Evolutionary conservation across 2,888 invertebrate genomes (phyloP).

Genomic region (Clistopyga incitator): DNA sequence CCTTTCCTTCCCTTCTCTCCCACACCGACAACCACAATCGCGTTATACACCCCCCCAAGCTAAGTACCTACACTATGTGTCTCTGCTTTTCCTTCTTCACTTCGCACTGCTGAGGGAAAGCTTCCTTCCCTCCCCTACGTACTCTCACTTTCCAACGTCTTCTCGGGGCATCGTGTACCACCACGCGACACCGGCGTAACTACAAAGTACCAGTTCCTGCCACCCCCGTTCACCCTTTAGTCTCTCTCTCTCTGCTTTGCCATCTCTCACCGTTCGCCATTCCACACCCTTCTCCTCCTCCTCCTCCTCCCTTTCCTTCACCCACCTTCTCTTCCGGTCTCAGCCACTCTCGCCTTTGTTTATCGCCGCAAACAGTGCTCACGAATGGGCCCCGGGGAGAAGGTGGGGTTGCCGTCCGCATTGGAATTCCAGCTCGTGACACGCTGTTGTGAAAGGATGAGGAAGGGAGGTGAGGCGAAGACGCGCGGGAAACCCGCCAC

Average conservation of each 20-base stretch:
- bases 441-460: constrained; percentile 37
- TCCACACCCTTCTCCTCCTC: neutral
- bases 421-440: constrained; percentile 54
- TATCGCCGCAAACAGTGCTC: constrained; percentile 64
- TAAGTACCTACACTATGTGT: constrained; percentile 28
- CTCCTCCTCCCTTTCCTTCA: neutral
- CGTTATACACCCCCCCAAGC: constrained; percentile 27
- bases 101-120: neutral
- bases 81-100: constrained; percentile 18
- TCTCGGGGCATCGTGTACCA: neutral
- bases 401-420: constrained; percentile 43
- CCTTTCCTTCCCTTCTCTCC: constrained; percentile 19
- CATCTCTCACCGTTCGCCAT: constrained; percentile 13
- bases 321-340: constrained; percentile 31
- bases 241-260: neutral
- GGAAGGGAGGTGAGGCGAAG: constrained; percentile 24
- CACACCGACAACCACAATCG: constrained; percentile 21
- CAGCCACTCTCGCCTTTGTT: constrained; percentile 64
- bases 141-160: constrained; percentile 26
- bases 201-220: constrained; percentile 39
- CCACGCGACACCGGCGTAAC: constrained; percentile 19
- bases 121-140: neutral
- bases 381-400: constrained; percentile 32
- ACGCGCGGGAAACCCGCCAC: constrained; percentile 31
- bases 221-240: constrained; percentile 18